These are phyloP conservation scores for Penelope pileata DNA, from an alignment of 2,113 vertebrate species.

Conservation along the genomic window DNA sequence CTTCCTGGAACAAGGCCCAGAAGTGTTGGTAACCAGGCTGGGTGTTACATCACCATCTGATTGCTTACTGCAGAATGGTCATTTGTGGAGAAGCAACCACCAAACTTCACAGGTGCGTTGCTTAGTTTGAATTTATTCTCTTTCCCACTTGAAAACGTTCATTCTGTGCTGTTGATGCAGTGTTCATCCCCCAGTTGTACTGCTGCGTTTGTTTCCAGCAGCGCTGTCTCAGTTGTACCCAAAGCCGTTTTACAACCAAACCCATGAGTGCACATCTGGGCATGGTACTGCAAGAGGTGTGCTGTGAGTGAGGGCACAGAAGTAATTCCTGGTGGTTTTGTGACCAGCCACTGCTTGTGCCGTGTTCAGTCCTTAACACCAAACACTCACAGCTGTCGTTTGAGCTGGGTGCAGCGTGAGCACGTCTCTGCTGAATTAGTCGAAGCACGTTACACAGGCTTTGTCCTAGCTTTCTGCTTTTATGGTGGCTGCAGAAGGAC, in stretches of 20 bases:
- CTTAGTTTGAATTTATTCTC: neutral
- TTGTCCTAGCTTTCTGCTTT: neutral
- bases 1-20: neutral
- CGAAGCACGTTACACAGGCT: neutral
- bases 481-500: neutral
- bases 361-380: neutral
- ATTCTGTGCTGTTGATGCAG: neutral
- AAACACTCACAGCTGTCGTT: neutral
- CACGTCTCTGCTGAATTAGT: neutral
- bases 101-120: neutral
- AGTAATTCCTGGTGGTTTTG: neutral
- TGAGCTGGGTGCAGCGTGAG: neutral
- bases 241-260: neutral
- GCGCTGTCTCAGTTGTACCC: neutral
- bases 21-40: neutral
- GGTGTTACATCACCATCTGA: neutral
- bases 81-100: neutral
- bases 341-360: neutral
- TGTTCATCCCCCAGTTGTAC: neutral
- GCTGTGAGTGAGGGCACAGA: neutral
- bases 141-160: neutral
- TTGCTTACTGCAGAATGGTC: neutral
- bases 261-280: rapidly evolving
- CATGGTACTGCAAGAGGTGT: rapidly evolving
- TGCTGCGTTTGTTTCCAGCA: neutral